Conservation (phyloP, 2,888 invertebrate species). For the Xestobium rufovillosum region DNA sequence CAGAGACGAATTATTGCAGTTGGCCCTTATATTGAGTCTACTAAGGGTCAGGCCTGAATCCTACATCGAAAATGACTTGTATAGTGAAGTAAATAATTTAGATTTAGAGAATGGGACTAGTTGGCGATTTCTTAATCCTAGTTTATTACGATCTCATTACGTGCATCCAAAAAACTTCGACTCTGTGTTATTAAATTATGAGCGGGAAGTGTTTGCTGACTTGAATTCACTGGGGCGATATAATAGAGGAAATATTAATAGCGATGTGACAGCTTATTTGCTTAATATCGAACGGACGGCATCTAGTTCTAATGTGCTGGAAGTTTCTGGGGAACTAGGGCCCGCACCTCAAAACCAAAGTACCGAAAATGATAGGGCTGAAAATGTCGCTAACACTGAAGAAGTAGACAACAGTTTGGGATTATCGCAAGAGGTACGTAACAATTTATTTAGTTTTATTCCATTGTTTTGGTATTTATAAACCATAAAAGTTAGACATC, state of each 20-base stretch:
- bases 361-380: slow-evolving; percentile 6
- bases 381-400: slow-evolving; percentile 10
- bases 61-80: slow-evolving; percentile 51
- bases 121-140: slow-evolving; percentile 54
- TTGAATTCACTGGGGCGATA: slow-evolving; percentile 63
- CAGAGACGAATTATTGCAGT: slow-evolving; percentile 71
- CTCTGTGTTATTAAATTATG: slow-evolving; percentile 61
- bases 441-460: no score
- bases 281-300: slow-evolving; percentile 49
- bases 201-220: slow-evolving; percentile 65
- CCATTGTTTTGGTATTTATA: not conserved
- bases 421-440: slow-evolving; percentile 37
- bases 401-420: slow-evolving; percentile 25
- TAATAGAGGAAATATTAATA: slow-evolving; percentile 47
- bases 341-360: slow-evolving; percentile 11
- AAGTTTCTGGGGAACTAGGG: no score
- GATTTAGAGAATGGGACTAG: slow-evolving; percentile 62
- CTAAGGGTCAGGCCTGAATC: slow-evolving; percentile 69
- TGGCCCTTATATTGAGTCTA: slow-evolving; percentile 74
- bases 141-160: slow-evolving; percentile 53
- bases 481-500: no score
- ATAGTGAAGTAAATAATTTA: slow-evolving; percentile 34
- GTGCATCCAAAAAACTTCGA: slow-evolving; percentile 68
- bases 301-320: slow-evolving; percentile 26
- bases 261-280: slow-evolving; percentile 54